These are phyloP conservation scores for Acleris cristana DNA, from an alignment of 2,888 invertebrate species.

Conservation along the genomic window DNA sequence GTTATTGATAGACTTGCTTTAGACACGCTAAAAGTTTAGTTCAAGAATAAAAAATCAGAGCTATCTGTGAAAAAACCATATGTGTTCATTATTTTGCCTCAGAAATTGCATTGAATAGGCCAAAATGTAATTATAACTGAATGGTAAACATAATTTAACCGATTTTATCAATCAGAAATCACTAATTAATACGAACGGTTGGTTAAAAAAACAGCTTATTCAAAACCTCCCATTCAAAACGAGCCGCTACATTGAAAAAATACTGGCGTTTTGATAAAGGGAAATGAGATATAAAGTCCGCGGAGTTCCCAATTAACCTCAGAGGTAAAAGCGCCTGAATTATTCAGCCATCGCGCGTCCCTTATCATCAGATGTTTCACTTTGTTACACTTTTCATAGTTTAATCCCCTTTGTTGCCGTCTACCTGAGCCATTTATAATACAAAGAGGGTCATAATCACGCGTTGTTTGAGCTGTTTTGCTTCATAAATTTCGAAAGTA, in stretches of 20 bases:
- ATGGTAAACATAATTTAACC: no score
- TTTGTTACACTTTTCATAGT: constrained; percentile 68
- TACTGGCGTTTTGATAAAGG: constrained; percentile 46
- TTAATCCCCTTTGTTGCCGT: constrained; percentile 47
- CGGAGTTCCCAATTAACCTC: constrained; percentile 68
- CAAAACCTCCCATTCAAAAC: no score
- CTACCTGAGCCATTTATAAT: constrained; percentile 29
- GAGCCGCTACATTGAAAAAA: constrained; percentile 24
- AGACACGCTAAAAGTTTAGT: no score
- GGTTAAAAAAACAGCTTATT: no score
- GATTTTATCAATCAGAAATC: background rate
- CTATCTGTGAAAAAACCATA: no score
- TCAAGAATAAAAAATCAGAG: no score
- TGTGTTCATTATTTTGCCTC: no score
- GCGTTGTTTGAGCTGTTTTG: no score
- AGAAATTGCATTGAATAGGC: no score
- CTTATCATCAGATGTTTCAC: constrained; percentile 66
- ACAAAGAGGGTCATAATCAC: background rate
- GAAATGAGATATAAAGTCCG: constrained; percentile 57
- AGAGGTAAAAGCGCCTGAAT: constrained; percentile 71
- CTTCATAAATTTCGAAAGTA: no score
- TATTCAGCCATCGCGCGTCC: constrained; percentile 67
- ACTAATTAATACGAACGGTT: background rate
- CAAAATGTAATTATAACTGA: no score
- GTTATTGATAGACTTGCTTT: no score